phyloP scores from a whole-genome alignment of 2,888 invertebrate genomes.

The Anthophora plumipes region DNA sequence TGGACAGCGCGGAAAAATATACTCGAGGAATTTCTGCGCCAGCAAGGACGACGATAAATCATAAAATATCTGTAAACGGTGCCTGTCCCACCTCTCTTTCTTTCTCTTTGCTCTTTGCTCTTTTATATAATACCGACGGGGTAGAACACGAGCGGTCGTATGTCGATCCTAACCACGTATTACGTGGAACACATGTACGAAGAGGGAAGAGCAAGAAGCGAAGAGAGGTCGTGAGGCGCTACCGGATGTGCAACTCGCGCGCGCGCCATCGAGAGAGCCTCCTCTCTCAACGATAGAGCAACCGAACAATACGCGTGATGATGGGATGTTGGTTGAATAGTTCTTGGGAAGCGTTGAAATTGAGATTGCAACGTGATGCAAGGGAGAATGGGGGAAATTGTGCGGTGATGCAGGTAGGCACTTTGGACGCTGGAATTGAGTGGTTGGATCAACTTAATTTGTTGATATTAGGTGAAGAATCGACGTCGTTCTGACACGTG shows the following conservation, averaged over 20 bases:
- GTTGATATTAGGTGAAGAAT: background rate
- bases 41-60: slow-evolving; percentile 70
- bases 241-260: slow-evolving; percentile 47
- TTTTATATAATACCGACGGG: slow-evolving; percentile 48
- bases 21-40: slow-evolving; percentile 58
- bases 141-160: slow-evolving; percentile 57
- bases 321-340: slow-evolving; percentile 3
- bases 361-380: background rate
- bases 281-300: background rate
- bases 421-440: no score
- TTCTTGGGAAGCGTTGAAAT: background rate
- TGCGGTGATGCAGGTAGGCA: background rate
- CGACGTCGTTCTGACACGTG: no score
- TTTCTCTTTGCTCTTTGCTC: slow-evolving; percentile 58
- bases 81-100: slow-evolving; percentile 35
- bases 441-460: background rate
- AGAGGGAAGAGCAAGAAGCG: slow-evolving; percentile 24
- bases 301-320: slow-evolving; percentile 13
- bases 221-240: slow-evolving; percentile 31
- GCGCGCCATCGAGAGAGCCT: slow-evolving; percentile 23
- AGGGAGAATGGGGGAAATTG: background rate
- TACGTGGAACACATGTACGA: slow-evolving; percentile 57
- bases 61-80: slow-evolving; percentile 68
- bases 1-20: slow-evolving; percentile 48
- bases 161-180: slow-evolving; percentile 58